These are phyloP conservation scores for Diadegma fenestrale DNA, from an alignment of 2,888 invertebrate genomes.

Conservation along the genomic window DNA sequence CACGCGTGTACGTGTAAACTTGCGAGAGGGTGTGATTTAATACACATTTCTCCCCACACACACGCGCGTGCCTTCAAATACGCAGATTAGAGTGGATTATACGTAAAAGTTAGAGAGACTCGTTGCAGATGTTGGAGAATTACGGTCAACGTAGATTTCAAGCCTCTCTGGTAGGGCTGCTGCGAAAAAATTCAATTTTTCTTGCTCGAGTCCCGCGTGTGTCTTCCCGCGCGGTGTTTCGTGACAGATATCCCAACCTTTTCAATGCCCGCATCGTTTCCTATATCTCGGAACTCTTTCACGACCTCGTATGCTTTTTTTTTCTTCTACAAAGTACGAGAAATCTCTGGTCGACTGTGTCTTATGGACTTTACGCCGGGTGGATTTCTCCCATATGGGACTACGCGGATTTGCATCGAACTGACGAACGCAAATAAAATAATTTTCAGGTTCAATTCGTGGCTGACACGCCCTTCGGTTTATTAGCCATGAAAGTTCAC, in stretches of 20 bases:
- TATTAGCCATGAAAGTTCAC: not conserved
- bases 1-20: not conserved
- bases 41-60: not conserved
- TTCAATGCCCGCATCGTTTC: conserved; percentile 63
- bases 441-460: not conserved
- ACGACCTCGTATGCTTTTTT: conserved; percentile 41
- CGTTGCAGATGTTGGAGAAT: not conserved
- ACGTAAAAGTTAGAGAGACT: not conserved
- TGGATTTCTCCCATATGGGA: conserved; percentile 4
- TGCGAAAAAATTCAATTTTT: conserved; percentile 37
- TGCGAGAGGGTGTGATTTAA: not conserved
- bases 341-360: conserved; percentile 37
- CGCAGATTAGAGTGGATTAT: not conserved
- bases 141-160: not conserved
- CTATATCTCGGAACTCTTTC: conserved; percentile 40
- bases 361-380: conserved; percentile 45
- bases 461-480: not conserved
- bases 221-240: conserved; percentile 6
- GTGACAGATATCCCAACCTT: conserved; percentile 33
- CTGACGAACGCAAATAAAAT: not conserved
- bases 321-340: conserved; percentile 52
- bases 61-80: not conserved
- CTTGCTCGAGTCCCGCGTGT: conserved; percentile 9
- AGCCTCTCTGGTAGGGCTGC: conserved; percentile 5
- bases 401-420: not conserved